Evolutionary conservation across 2,113 vertebrate species (phyloP), one percentile per base, ranked within the genome.

Genomic region (Anguilla rostrata): DNA sequence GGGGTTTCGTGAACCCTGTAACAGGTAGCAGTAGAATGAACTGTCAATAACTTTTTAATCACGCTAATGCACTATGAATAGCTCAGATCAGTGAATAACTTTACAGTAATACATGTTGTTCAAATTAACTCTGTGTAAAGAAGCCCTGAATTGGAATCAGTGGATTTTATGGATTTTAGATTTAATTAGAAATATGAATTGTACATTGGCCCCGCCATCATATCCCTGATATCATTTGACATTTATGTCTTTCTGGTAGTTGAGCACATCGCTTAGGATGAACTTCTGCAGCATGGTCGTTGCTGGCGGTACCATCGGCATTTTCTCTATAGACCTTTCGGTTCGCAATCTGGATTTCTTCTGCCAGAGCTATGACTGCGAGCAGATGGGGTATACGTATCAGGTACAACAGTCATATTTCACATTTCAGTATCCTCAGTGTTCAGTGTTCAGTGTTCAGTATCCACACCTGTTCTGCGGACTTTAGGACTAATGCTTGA

Each of bases 261-360:
- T 89, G 39, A 88, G 86, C 53, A 85, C 78, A 8, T 84, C 87
- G 16, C 43, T 86, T 20, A 83, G 16, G 34, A 86, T 88, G 87
- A 89, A 89, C 34, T 26, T 87, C 63, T 18, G 86, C 83, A 85
- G 89, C 60, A 39, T 83, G 2, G 46, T 88, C 57, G 84, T 63
- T 29, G 83, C 88, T 60, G 82, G 18, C 15, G 56, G 82, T 2
- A 29, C 84, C 43, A 53, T 89, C 46, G 26, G 86, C 78, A 6
- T 86, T 0, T 11, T 53, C 0, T 81, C 56, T 3, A 0, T 89
- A 1, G 83, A 90, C 39, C 43, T 86, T 14, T 6, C n/a, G 1
- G 8, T 34, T 75, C 3, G 7, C 80, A 81, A 22, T 41, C 4
- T 46, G 8, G 34, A 53, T 53, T 53, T 12, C 49, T 14, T 11